Conservation (phyloP, 2,113 vertebrate species). For the Odobenus rosmarus region DNA sequence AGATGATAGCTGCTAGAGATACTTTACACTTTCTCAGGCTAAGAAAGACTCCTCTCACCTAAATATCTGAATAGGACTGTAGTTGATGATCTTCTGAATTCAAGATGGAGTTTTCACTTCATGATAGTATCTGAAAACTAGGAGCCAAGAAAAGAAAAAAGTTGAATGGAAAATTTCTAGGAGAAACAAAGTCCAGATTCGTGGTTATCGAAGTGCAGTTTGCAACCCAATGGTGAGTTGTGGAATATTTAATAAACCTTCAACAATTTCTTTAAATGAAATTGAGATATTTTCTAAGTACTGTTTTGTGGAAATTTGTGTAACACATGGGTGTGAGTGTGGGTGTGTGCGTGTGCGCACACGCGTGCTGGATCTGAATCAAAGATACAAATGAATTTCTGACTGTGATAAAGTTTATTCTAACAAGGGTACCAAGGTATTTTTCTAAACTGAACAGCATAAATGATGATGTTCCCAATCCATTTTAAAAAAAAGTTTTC, state of each 20-base stretch:
- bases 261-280: background rate
- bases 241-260: background rate
- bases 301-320: background rate
- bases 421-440: background rate
- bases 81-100: constrained; percentile 23
- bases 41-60: constrained; percentile 19
- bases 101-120: constrained; percentile 25
- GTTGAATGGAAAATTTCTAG: constrained; percentile 22
- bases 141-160: background rate
- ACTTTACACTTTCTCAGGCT: background rate
- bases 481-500: background rate
- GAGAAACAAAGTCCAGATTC: constrained; percentile 1
- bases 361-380: background rate
- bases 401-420: background rate
- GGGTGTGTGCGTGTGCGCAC: background rate
- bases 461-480: background rate
- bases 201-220: background rate
- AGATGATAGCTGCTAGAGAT: background rate
- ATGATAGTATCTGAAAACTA: constrained; percentile 38
- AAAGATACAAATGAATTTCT: constrained; percentile 42
- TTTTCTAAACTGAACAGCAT: constrained; percentile 12
- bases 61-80: constrained; percentile 7
- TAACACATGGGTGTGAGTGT: background rate
- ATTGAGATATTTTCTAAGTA: background rate
- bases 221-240: background rate